Conservation (phyloP, 53 echinoderm and acorn worm genomes). For the Arbacia lixula region DNA sequence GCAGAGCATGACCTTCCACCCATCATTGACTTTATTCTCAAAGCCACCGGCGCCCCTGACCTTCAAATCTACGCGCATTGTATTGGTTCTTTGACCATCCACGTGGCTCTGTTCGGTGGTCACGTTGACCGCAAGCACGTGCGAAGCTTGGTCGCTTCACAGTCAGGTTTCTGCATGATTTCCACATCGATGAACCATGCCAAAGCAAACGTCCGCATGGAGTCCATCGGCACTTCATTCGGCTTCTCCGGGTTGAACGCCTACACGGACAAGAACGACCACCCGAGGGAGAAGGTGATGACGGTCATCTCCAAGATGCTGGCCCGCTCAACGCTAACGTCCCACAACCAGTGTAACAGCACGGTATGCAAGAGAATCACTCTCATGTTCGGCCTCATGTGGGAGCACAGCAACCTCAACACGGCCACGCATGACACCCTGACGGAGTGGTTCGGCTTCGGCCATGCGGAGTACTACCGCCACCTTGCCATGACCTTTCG, state of each 20-base stretch:
- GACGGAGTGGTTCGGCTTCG: conserved; percentile 64
- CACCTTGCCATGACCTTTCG: conserved; percentile 65
- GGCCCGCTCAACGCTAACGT: conserved; percentile 5
- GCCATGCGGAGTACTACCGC: conserved; percentile 65
- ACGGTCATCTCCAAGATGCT: conserved; percentile 8
- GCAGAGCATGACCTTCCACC: conserved; percentile 47
- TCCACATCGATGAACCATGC: conserved; percentile 43
- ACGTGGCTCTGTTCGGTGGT: conserved; percentile 34
- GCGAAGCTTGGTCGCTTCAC: conserved; percentile 40
- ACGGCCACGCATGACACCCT: conserved; percentile 63
- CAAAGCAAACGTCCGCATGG: conserved; percentile 21
- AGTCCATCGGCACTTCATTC: conserved; percentile 3
- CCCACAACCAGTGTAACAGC: conserved; percentile 57
- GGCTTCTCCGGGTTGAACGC: conserved; percentile 49
- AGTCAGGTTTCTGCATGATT: conserved; percentile 49
- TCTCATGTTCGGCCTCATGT: conserved; percentile 64
- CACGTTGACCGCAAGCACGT: conserved; percentile 26
- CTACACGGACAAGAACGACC: conserved; percentile 49
- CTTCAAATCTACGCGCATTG: conserved; percentile 48
- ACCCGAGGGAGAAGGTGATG: conserved; percentile 33
- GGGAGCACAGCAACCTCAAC: conserved; percentile 73
- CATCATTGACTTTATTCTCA: conserved; percentile 20
- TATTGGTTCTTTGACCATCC: conserved; percentile 52
- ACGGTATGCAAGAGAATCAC: conserved; percentile 67
- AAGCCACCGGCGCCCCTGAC: conserved; percentile 26